Percentiles rank a stretch among this genome's conserved stretches.
Conservation (phyloP, 1,140 invertebrate genomes). For the Bombus vancouverensis region DNA sequence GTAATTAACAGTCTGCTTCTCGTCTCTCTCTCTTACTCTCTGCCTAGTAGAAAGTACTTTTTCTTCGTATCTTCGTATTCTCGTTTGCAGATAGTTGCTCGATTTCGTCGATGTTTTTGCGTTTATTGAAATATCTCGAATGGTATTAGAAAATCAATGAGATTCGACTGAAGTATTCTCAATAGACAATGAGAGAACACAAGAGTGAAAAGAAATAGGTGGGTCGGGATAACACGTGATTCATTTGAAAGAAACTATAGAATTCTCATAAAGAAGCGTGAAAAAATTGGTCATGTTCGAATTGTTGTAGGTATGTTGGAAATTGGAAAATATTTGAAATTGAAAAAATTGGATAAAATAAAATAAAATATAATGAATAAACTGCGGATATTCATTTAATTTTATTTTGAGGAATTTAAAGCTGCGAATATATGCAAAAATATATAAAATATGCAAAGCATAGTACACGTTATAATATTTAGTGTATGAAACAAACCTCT, state of each 20-base stretch:
- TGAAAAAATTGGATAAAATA: too few species aligned
- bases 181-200: too few species aligned
- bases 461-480: too few species aligned
- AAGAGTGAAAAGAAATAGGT: background rate
- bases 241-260: background rate
- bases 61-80: constrained; percentile 27
- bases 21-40: background rate
- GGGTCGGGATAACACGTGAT: background rate
- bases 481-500: too few species aligned
- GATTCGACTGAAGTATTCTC: background rate
- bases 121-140: background rate
- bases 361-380: background rate
- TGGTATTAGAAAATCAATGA: constrained; percentile 13
- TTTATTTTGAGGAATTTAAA: background rate
- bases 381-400: background rate
- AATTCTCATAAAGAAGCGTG: background rate
- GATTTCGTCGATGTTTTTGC: background rate
- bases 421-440: background rate
- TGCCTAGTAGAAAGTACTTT: constrained; percentile 3
- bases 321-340: background rate
- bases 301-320: background rate
- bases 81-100: background rate
- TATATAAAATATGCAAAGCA: background rate
- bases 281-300: background rate
- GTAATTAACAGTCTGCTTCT: constrained; percentile 50